Conservation (phyloP, 2,888 invertebrate species). For the Junonia oenone region DNA sequence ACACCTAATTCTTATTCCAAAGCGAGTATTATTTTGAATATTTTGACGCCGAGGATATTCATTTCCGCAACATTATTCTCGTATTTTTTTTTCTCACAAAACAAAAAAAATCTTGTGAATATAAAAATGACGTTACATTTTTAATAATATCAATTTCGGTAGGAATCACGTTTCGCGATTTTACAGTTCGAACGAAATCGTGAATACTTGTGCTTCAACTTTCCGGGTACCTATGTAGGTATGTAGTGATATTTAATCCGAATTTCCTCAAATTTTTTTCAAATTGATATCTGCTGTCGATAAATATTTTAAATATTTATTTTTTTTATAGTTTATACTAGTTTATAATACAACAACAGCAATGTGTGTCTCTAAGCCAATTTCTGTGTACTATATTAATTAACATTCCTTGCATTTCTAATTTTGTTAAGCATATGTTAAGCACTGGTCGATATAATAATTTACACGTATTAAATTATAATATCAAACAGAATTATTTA, state of each 20-base stretch:
- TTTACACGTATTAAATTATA: background rate
- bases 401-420: too few species aligned
- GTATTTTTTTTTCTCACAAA: background rate
- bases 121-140: background rate
- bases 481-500: constrained; percentile 43
- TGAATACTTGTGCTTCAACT: background rate
- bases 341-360: too few species aligned
- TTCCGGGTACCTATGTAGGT: background rate
- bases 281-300: too few species aligned
- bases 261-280: background rate
- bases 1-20: too few species aligned
- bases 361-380: too few species aligned
- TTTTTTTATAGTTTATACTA: too few species aligned
- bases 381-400: too few species aligned
- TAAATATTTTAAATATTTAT: too few species aligned
- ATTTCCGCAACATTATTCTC: background rate
- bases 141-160: background rate
- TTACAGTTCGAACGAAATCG: background rate
- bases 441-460: background rate
- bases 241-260: background rate
- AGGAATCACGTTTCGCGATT: background rate
- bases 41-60: too few species aligned
- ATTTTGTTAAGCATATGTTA: too few species aligned
- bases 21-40: too few species aligned
- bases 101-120: background rate